phyloP scores from a whole-genome alignment of 30 jellyfish, hydroid and myxozoan species.

The Sanderia malayensis region DNA sequence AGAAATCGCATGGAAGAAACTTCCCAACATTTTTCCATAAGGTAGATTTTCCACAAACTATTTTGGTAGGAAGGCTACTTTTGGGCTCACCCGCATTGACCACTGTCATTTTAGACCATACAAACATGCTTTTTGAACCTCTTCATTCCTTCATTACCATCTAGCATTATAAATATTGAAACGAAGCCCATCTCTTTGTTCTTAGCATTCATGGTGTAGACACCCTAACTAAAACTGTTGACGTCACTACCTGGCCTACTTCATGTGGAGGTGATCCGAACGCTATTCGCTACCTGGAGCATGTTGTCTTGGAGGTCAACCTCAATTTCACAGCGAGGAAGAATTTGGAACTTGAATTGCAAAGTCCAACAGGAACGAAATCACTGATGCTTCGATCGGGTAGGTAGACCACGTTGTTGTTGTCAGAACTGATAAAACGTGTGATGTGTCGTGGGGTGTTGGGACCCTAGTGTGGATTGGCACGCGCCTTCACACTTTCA shows the following conservation, averaged over 20 bases:
- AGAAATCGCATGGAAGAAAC: too few species aligned
- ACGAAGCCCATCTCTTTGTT: not conserved
- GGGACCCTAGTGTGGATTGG: too few species aligned
- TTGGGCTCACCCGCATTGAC: too few species aligned
- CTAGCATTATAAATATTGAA: not conserved
- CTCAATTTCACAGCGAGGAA: constrained; percentile 20
- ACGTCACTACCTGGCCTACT: constrained; percentile 28
- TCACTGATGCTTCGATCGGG: constrained; percentile 48
- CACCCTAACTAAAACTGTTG: constrained; percentile 6
- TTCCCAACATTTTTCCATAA: too few species aligned
- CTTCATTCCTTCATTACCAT: not conserved
- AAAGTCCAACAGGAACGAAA: constrained; percentile 36
- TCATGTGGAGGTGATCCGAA: constrained; percentile 29
- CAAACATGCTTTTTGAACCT: too few species aligned
- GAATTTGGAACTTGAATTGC: constrained; percentile 14
- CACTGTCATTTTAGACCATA: too few species aligned
- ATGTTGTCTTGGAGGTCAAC: constrained; percentile 19
- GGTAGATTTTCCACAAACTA: too few species aligned
- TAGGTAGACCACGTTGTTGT: too few species aligned
- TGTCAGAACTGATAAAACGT: too few species aligned
- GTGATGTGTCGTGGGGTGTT: too few species aligned
- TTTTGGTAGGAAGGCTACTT: too few species aligned
- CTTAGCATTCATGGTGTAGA: constrained; percentile 21
- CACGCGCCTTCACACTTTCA: too few species aligned
- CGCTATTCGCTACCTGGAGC: constrained; percentile 35